Evolutionary conservation across 1,140 invertebrate species (phyloP).

Genomic region (Scaptomyza hsui): DNA sequence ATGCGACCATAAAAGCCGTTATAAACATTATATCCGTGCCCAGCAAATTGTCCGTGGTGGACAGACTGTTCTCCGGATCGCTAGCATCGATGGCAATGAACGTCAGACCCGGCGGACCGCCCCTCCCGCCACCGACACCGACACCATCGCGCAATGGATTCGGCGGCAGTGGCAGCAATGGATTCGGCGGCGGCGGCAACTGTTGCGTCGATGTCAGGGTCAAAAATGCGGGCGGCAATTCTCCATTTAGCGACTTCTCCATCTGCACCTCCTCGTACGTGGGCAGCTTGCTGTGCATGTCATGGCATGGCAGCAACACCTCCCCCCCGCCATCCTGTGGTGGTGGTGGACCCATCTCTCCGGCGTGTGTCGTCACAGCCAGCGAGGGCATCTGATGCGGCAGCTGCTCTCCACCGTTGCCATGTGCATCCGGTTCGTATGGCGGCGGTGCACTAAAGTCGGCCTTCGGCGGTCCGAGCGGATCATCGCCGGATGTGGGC

Average conservation of each 20-base stretch:
- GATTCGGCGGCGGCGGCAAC: conserved; percentile 67
- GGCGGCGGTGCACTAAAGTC: conserved; percentile 94
- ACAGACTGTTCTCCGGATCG: conserved; percentile 88
- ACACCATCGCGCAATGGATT: conserved; percentile 84
- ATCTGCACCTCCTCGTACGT: conserved; percentile 96
- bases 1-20: conserved; percentile 93
- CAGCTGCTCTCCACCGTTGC: conserved; percentile 51
- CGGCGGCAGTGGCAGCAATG: conserved; percentile 67
- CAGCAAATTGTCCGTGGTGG: conserved; percentile 89
- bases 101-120: conserved; percentile 87
- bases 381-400: conserved; percentile 45
- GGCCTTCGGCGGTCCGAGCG: conserved; percentile 90
- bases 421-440: conserved; percentile 85
- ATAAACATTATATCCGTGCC: conserved; percentile 95
- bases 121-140: conserved; percentile 70
- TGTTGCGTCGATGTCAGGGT: conserved; percentile 66
- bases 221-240: conserved; percentile 83
- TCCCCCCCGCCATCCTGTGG: conserved; percentile 30
- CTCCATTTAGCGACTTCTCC: conserved; percentile 92
- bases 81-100: conserved; percentile 89
- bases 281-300: conserved; percentile 90
- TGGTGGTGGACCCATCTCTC: conserved; percentile 42
- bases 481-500: conserved; percentile 82
- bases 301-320: conserved; percentile 51
- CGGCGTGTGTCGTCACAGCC: conserved; percentile 46